Base-by-base conservation (phyloP, 1,140 invertebrate species). In the Drosophila neocordata region DNA sequence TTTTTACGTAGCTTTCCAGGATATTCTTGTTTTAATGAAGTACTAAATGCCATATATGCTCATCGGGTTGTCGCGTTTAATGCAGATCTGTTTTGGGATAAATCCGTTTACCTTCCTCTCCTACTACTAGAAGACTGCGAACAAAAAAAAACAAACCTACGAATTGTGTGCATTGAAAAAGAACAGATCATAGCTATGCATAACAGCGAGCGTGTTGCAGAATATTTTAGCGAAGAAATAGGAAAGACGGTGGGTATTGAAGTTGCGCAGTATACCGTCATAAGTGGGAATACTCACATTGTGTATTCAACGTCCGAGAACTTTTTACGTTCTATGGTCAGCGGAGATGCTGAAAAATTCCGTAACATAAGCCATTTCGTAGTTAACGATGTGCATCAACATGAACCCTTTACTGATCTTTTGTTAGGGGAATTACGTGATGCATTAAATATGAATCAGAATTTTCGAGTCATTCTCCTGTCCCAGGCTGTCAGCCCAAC, bases 161-260 rank as follows among this genome's bases (percentile, higher is more conserved):
- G 73, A 59, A 78, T 90, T 1, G 61, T 90, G 2, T 89, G 84
- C 53, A 65, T 90, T 1, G 89, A 90, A 22, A 57, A 18, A 13
- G 72, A 84, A 15, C 52, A 51, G 7, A 64, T 91, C 41, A 24
- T 91, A 5, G 89, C 89, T 1, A 56, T 38, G 0, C 70, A 88
- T 51, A 88, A 91, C 34, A 70, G 85, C 52, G 70, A 82, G 44
- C 69, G 69, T 2, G 27, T 96, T 76, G 93, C 97, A 80, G 92
- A 95, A 51, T 97, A 98, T 90, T 93, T 98, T 34, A 95, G 95
- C 67, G 98, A 99, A 92, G 95, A 94, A 79, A 92, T 99, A 63
- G 98, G 98, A 0, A 94, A 96, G 70, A 96, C 96, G 0, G 95
- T 98, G 48, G 98, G 98, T 1, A 99, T 99, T 92, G 97, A 99